Evolutionary conservation across 1,140 invertebrate species (phyloP), one percentile per base, ranked within the genome.

Genomic region (Euwallacea fornicatus): DNA sequence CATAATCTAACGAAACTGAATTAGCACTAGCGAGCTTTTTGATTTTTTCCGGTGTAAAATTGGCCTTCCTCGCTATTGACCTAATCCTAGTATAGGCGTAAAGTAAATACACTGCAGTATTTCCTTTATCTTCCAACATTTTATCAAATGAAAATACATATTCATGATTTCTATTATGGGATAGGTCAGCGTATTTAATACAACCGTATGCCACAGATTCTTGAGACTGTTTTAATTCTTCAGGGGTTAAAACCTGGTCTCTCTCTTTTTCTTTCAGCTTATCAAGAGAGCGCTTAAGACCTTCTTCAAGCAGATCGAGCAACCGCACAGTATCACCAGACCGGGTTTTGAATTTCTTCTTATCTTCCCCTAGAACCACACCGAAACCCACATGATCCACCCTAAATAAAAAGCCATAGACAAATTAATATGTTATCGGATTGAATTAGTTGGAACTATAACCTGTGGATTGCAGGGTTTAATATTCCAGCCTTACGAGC

Each of bases 131-230:
- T 78, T 99, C 97, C 43, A 99, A 85, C 98, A 99, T 99, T 82
- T 92, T 97, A 79, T 99, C 97, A 84, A 99, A 99, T 0, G 97
- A 99, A 83, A 99, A 99, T 7, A 99, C 88, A 79, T 99, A 99
- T 81, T 99, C 97, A 81, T 95, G 92, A 65, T 88, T 91, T 66
- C 96, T 86, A 81, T 98, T 97, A 77, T 99, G 95, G 9, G 90
- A 93, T 16, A 99, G 84, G 86, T 99, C 98, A 6, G 97, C 93
- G 82, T 99, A 99, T 82, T 98, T 99, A 56, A 99, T 98, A 78
- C 98, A 99, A 3, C 98, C 96, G 83, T 98, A 99, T 0, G 98
- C 97, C 0, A 99, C 89, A 0, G 96, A 89, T 84, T 96, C 89
- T 81, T 95, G 90, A 0, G 96, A 97, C 54, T 83, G 81, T 74